A percentile compares a stretch with the other conserved stretches of the same genome.
These are phyloP conservation scores for Uropsilus gracilis DNA, from an alignment of 2,113 vertebrate genomes.

Conservation along the genomic window DNA sequence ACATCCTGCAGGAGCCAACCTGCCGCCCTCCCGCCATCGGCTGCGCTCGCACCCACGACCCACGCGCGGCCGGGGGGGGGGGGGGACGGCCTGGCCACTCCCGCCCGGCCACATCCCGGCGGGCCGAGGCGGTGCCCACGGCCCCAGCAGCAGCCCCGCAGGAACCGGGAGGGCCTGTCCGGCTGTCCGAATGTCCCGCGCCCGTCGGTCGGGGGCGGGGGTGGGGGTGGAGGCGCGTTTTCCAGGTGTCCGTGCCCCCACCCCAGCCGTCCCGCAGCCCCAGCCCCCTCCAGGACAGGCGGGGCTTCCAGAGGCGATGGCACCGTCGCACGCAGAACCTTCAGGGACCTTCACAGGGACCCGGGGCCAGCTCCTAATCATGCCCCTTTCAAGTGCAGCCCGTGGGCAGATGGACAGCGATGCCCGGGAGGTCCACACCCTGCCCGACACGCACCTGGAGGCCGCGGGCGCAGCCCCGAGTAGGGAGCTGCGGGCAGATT, in stretches of 20 bases:
- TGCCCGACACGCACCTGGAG: neutral
- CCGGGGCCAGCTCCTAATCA: neutral
- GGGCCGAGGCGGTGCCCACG: neutral
- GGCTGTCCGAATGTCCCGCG: neutral
- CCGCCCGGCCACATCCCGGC: constrained; percentile 48
- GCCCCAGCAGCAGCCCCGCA: constrained; percentile 25
- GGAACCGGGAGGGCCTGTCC: neutral
- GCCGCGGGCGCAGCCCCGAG: neutral
- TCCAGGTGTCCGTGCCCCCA: neutral
- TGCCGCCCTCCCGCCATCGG: constrained; percentile 41
- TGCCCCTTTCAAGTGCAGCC: neutral
- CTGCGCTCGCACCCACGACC: constrained; percentile 55
- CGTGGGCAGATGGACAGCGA: neutral
- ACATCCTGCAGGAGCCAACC: constrained; percentile 78
- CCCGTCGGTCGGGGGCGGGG: too few species aligned
- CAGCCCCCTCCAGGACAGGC: neutral
- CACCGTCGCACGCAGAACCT: neutral
- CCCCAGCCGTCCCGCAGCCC: neutral
- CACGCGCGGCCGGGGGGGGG: constrained; percentile 28
- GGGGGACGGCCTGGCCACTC: constrained; percentile 2
- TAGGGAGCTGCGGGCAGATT: constrained; percentile 5
- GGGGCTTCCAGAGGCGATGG: neutral
- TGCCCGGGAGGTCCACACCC: neutral
- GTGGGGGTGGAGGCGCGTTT: neutral
- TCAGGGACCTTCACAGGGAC: neutral